Evolutionary conservation across 2,888 invertebrate genomes (phyloP).

Genomic region (Xanthorhoe spadicearia): DNA sequence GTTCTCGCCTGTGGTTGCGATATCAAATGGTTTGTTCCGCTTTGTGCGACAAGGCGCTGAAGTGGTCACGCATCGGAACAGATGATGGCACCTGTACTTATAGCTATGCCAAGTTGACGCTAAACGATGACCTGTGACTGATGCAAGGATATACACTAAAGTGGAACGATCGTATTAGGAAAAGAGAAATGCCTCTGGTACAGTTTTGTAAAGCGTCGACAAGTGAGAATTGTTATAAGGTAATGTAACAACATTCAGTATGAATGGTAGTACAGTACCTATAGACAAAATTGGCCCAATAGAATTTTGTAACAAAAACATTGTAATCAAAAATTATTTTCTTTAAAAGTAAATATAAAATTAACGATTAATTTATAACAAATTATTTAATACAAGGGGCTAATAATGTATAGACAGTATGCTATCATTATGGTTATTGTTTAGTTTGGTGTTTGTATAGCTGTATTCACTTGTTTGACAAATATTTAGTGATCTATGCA

Average conservation of each 20-base stretch:
- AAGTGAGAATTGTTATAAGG: not conserved
- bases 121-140: constrained; percentile 4
- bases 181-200: not conserved
- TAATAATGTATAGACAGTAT: no score
- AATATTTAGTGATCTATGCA: not conserved
- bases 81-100: constrained; percentile 58
- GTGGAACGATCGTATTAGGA: not conserved
- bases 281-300: no score
- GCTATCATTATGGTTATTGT: no score
- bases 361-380: no score
- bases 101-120: constrained; percentile 27
- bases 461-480: no score
- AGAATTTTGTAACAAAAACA: no score
- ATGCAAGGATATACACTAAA: not conserved
- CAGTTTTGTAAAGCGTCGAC: not conserved
- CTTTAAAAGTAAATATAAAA: no score
- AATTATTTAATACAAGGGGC: no score
- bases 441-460: no score
- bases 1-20: constrained; percentile 93
- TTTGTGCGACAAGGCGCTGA: constrained; percentile 76
- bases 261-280: no score
- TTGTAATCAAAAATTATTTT: no score
- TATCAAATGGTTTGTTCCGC: constrained; percentile 91
- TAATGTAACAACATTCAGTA: not conserved
- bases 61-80: constrained; percentile 61